Evolutionary conservation across 2,113 vertebrate species (phyloP).

Genomic region (Ciconia boyciana): DNA sequence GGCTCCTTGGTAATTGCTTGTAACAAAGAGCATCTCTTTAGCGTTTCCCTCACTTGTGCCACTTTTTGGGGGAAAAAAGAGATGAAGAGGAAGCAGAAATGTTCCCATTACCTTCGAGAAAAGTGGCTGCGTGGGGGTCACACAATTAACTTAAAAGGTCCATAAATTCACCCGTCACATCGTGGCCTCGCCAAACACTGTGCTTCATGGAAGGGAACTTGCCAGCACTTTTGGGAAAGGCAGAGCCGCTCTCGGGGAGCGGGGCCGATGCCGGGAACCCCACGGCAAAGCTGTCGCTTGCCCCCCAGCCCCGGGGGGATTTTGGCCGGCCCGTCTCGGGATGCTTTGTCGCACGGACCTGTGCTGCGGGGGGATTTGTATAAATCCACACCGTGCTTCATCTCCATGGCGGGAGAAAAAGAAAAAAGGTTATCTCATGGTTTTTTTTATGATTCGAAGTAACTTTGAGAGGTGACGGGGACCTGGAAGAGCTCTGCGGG

Average conservation of each 20-base stretch:
- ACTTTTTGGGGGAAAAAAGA: accelerated
- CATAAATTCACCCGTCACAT: not conserved
- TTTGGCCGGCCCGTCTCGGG: accelerated
- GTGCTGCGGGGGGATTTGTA: accelerated
- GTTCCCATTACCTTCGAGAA: not conserved
- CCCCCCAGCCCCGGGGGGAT: not conserved
- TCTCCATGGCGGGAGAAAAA: accelerated
- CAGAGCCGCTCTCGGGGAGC: not conserved
- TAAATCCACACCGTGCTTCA: not conserved
- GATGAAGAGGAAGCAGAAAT: not conserved
- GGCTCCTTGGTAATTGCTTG: not conserved
- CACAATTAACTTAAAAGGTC: not conserved
- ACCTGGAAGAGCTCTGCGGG: not conserved
- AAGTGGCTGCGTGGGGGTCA: not conserved
- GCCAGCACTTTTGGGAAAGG: not conserved
- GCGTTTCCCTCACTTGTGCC: not conserved
- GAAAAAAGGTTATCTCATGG: accelerated
- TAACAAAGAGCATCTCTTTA: not conserved
- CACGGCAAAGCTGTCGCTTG: not conserved
- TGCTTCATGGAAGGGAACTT: not conserved
- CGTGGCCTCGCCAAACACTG: not conserved
- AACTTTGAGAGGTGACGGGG: not conserved
- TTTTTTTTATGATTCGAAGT: not conserved
- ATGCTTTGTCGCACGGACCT: accelerated
- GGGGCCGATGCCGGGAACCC: not conserved